Evolutionary conservation across 2,113 vertebrate genomes (phyloP).

Genomic region (Catharus bicknelli): DNA sequence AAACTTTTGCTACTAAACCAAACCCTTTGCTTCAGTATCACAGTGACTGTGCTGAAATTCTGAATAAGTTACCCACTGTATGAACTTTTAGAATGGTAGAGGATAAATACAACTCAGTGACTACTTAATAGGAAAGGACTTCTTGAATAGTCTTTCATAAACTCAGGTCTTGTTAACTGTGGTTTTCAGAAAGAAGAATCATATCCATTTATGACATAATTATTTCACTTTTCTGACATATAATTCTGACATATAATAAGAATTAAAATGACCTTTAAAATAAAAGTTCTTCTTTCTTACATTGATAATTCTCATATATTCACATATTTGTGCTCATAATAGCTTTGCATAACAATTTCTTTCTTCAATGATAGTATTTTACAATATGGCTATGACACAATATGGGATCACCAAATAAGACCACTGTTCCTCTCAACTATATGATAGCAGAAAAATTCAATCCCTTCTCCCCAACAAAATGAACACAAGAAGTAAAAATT

Average conservation of each 20-base stretch:
- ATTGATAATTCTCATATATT: background rate
- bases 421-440: background rate
- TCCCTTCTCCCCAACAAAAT: background rate
- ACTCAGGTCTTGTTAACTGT: background rate
- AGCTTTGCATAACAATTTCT: background rate
- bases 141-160: background rate
- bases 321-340: background rate
- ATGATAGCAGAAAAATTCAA: background rate
- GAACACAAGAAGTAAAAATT: background rate
- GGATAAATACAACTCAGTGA: rapidly evolving
- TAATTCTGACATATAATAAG: background rate
- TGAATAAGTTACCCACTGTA: background rate
- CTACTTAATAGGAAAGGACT: background rate
- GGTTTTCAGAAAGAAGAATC: background rate
- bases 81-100: background rate
- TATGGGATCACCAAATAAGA: background rate
- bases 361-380: background rate
- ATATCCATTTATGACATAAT: background rate
- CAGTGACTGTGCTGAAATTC: background rate
- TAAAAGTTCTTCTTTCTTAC: background rate
- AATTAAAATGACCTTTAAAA: background rate
- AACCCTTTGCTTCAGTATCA: background rate
- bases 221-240: background rate
- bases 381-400: background rate
- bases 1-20: background rate